phyloP scores from a whole-genome alignment of 92 coral and sea anemone species.

The Epizoanthus stellaris region DNA sequence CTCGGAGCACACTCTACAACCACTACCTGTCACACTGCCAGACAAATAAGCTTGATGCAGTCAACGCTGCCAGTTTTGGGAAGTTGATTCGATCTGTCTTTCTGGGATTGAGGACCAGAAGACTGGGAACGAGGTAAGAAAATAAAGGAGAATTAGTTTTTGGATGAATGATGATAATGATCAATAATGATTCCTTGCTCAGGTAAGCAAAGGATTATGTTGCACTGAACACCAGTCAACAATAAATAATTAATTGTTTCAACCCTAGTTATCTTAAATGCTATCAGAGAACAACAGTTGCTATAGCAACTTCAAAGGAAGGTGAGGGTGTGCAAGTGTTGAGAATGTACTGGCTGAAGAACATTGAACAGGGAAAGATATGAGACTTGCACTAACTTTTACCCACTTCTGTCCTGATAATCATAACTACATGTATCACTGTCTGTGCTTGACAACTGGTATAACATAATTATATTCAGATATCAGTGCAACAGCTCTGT shows the following conservation, averaged over 20 bases:
- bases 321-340: too few species aligned
- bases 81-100: constrained; percentile 98
- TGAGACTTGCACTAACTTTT: too few species aligned
- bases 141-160: background rate
- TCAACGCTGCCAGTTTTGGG: constrained; percentile 99
- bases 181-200: background rate
- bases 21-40: constrained; percentile 97
- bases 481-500: background rate
- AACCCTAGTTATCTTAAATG: too few species aligned
- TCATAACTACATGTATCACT: too few species aligned
- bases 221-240: too few species aligned
- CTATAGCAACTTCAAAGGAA: too few species aligned
- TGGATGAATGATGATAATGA: background rate
- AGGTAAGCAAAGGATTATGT: background rate
- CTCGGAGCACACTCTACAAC: constrained; percentile 94
- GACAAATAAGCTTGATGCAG: constrained; percentile 95
- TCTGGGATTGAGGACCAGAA: constrained; percentile 94
- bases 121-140: constrained; percentile 96
- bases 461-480: background rate
- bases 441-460: background rate
- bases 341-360: too few species aligned
- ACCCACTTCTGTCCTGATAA: too few species aligned
- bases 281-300: too few species aligned
- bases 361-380: too few species aligned
- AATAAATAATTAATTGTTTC: too few species aligned